Conservation (phyloP, 2,113 vertebrate species). For the Grammomys dolichurus region DNA sequence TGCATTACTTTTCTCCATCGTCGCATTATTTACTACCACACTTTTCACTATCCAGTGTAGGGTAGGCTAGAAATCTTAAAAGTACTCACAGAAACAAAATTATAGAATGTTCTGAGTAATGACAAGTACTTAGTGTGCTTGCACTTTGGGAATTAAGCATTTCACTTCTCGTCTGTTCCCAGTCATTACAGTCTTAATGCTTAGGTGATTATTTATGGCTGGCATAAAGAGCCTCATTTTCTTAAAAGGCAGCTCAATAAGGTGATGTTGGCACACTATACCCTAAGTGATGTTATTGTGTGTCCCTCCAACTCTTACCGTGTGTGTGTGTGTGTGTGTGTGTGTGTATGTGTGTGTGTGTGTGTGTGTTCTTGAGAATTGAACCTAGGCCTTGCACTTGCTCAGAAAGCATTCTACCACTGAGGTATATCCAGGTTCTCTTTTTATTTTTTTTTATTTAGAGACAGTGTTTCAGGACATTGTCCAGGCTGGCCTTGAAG, state of each 20-base stretch:
- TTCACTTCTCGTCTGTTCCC: constrained; percentile 39
- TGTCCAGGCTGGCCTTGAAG: not conserved
- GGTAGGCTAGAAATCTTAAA: constrained; percentile 49
- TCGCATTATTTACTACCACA: constrained; percentile 22
- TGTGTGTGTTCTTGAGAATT: not conserved
- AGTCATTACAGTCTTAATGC: constrained; percentile 52
- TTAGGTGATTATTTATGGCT: constrained; percentile 31
- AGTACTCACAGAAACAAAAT: constrained; percentile 53
- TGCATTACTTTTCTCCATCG: not conserved
- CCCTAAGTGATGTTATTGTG: constrained; percentile 30
- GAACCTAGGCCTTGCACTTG: not conserved
- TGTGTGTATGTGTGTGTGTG: not conserved
- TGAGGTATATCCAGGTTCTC: not conserved
- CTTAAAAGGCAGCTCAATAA: constrained; percentile 34
- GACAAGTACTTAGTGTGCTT: constrained; percentile 34
- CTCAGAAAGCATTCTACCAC: not conserved
- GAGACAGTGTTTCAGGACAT: not conserved
- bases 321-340: not conserved
- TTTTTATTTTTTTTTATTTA: not conserved
- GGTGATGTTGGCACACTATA: not conserved
- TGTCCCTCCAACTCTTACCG: not conserved
- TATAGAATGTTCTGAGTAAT: constrained; percentile 42
- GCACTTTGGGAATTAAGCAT: constrained; percentile 60
- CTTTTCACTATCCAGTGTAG: constrained; percentile 51
- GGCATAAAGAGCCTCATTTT: constrained; percentile 56